Evolutionary conservation across 2,113 vertebrate species (phyloP), one percentile per base, ranked within the genome.

Genomic region (Oryctolagus cuniculus): DNA sequence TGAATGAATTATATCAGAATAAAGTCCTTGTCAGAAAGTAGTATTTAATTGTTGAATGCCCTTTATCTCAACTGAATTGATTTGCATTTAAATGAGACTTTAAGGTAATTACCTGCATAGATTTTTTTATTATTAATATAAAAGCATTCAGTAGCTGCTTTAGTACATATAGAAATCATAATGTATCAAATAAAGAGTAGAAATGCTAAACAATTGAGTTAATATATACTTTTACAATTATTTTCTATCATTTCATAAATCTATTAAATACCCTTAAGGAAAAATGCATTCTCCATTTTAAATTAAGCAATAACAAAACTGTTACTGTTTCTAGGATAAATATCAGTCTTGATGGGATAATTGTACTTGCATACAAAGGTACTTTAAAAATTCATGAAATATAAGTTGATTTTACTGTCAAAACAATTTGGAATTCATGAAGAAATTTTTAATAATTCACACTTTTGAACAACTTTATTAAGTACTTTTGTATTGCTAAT

Each of bases 61-160:
- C 55, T 94, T 95, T 94, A 90, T 88, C 69, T 84, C 66, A 95
- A 22, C 67, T 80, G 53, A 91, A 90, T 92, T 90, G 7, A 84
- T 88, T 95, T 92, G 29, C 69, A 84, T 95, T 96, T 95, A 95
- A 96, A 91, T 91, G 29, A 93, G 4, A 81, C 16, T 38, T 82
- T 82, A 78, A 73, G 87, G 34, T 89, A 82, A 97, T 89, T 80
- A 92, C 58, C 34, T 31, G 63, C 38, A 67, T 85, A 67, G 5
- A 63, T 55, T 89, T 85, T 85, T 86, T 85, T 90, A 89, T 80
- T 87, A 73, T 91, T 95, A 51, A 90, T 70, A 85, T 89, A 80
- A 86, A 81, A 85, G 34, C 51, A 89, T 58, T 86, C 73, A 69
- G 69, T 64, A 89, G 11, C 67, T 81, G 10, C 85, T 94, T 80